These are phyloP conservation scores for Pygoscelis adeliae DNA, from an alignment of 2,113 vertebrate genomes.

Conservation along the genomic window DNA sequence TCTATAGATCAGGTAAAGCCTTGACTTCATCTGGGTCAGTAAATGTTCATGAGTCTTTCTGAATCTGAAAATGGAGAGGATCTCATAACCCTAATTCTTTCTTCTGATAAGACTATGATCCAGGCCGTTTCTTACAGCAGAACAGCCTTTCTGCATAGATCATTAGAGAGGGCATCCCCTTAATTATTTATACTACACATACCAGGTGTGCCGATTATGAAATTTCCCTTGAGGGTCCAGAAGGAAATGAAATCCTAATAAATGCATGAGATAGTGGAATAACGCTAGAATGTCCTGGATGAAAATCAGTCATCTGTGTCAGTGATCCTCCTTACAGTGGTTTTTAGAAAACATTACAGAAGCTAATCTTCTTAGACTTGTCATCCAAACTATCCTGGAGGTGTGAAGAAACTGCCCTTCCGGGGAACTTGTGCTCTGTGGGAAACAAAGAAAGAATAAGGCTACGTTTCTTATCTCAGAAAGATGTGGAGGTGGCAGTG, in stretches of 20 bases:
- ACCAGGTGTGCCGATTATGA: constrained; percentile 60
- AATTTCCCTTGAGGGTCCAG: constrained; percentile 49
- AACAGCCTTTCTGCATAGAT: constrained; percentile 1
- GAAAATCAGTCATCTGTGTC: constrained; percentile 17
- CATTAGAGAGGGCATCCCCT: background rate
- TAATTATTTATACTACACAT: constrained; percentile 41
- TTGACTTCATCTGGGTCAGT: background rate
- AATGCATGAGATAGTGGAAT: constrained; percentile 24
- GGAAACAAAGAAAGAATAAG: background rate
- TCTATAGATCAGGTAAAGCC: background rate
- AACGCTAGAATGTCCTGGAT: constrained; percentile 39
- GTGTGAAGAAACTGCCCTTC: background rate
- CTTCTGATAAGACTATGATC: background rate
- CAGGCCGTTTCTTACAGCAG: background rate
- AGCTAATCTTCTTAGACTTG: background rate
- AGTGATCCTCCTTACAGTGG: background rate
- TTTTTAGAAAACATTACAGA: background rate
- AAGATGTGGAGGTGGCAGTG: background rate
- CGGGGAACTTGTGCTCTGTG: background rate
- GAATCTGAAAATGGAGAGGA: background rate
- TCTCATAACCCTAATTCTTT: background rate
- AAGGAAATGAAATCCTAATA: constrained; percentile 62
- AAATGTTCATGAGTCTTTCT: background rate
- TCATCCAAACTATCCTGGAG: background rate
- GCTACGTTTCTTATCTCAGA: background rate